These are phyloP conservation scores for Charaxes varanes DNA, from an alignment of 1,140 invertebrate species.

Conservation along the genomic window DNA sequence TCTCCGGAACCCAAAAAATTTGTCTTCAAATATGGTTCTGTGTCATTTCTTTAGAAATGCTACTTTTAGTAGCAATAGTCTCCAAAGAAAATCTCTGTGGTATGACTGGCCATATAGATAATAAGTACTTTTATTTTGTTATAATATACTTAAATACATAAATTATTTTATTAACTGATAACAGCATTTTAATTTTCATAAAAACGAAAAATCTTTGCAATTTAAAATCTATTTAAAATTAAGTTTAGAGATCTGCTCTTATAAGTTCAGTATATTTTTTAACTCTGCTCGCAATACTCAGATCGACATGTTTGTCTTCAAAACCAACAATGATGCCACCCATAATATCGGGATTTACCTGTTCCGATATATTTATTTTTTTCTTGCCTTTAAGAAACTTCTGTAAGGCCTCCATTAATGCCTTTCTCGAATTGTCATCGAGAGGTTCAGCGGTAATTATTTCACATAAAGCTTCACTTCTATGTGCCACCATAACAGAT, in stretches of 20 bases:
- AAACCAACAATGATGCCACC: constrained; percentile 54
- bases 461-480: constrained; percentile 54
- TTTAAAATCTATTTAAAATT: not conserved
- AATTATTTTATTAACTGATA: constrained; percentile 7
- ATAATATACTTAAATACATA: too few species aligned
- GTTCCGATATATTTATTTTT: constrained; percentile 50
- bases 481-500: constrained; percentile 51
- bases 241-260: constrained; percentile 37
- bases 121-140: constrained; percentile 16
- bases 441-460: constrained; percentile 57
- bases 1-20: constrained; percentile 19
- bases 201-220: too few species aligned
- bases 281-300: constrained; percentile 52
- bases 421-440: constrained; percentile 27
- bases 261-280: constrained; percentile 52
- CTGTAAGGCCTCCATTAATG: constrained; percentile 38
- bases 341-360: constrained; percentile 47
- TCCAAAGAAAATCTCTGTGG: constrained; percentile 33
- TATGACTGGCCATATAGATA: constrained; percentile 35
- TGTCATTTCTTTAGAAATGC: constrained; percentile 49
- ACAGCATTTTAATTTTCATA: too few species aligned
- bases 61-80: too few species aligned
- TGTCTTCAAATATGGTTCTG: constrained; percentile 48
- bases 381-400: constrained; percentile 45
- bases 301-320: constrained; percentile 57